Evolutionary conservation across 37 sponge, comb jelly and placozoan species (phyloP).

Genomic region (Crambe crambe): DNA sequence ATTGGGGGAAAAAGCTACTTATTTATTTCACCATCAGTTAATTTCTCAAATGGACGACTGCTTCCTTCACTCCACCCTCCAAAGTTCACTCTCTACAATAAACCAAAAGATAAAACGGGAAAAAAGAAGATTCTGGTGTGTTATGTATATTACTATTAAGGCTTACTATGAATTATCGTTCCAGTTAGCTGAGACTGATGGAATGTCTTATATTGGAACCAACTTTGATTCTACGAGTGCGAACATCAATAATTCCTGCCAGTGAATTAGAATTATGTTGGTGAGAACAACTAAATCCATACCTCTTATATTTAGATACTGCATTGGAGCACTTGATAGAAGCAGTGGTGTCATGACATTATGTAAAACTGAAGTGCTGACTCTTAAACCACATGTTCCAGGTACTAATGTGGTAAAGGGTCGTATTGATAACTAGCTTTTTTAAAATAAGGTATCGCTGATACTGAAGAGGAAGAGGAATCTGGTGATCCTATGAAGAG

Average conservation of each 20-base stretch:
- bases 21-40: constrained; percentile 19
- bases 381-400: constrained; percentile 49
- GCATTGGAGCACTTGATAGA: constrained; percentile 44
- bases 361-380: constrained; percentile 37
- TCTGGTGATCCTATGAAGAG: not conserved
- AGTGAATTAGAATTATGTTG: not conserved
- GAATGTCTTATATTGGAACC: constrained; percentile 47
- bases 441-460: not conserved
- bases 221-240: constrained; percentile 28
- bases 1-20: not conserved
- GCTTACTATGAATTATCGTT: not conserved
- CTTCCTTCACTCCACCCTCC: constrained; percentile 7
- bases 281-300: too few species aligned
- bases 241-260: not conserved
- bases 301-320: constrained; percentile 27
- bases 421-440: not conserved
- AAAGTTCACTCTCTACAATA: constrained; percentile 42
- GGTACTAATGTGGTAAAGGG: constrained; percentile 6
- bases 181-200: constrained; percentile 47
- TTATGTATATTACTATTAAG: not conserved
- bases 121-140: constrained; percentile 40
- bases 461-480: not conserved
- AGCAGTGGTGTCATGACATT: constrained; percentile 36
- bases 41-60: constrained; percentile 50
- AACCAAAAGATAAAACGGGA: constrained; percentile 22